A percentile compares a stretch with the other conserved stretches of the same genome.
Evolutionary conservation across 2,113 vertebrate species (phyloP).

Genomic region (Larimichthys crocea): DNA sequence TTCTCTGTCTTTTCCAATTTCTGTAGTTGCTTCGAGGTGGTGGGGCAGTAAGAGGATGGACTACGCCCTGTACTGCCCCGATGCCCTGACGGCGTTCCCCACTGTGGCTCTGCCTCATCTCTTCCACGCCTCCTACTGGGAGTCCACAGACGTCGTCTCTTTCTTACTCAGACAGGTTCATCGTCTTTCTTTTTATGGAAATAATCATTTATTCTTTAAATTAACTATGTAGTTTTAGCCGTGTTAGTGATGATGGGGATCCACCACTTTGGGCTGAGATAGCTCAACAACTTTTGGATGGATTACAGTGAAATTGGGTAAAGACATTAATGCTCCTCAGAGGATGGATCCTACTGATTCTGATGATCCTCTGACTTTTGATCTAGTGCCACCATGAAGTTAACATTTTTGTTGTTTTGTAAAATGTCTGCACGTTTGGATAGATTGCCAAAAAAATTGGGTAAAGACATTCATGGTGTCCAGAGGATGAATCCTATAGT

Average conservation of each 20-base stretch:
- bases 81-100: constrained; percentile 94
- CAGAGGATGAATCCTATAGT: background rate
- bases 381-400: too few relatives aligned
- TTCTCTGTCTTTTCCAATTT: background rate
- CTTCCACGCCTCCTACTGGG: constrained; percentile 99
- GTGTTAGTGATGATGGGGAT: background rate
- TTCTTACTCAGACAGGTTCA: constrained; percentile 95
- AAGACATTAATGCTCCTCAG: background rate
- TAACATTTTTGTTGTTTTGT: too few relatives aligned
- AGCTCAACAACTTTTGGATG: background rate
- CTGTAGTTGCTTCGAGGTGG: constrained; percentile 92
- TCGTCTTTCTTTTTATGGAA: too few relatives aligned
- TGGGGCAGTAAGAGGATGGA: constrained; percentile 98
- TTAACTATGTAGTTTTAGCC: background rate
- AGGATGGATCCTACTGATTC: background rate
- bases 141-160: constrained; percentile 95
- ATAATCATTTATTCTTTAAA: background rate
- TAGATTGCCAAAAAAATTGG: too few relatives aligned
- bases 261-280: background rate
- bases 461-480: background rate
- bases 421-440: too few relatives aligned
- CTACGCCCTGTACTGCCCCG: constrained; percentile 96
- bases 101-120: constrained; percentile 96
- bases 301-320: background rate
- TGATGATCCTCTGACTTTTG: background rate